Conservation (phyloP, 2,113 vertebrate genomes). For the Psephotus haematonotus region DNA sequence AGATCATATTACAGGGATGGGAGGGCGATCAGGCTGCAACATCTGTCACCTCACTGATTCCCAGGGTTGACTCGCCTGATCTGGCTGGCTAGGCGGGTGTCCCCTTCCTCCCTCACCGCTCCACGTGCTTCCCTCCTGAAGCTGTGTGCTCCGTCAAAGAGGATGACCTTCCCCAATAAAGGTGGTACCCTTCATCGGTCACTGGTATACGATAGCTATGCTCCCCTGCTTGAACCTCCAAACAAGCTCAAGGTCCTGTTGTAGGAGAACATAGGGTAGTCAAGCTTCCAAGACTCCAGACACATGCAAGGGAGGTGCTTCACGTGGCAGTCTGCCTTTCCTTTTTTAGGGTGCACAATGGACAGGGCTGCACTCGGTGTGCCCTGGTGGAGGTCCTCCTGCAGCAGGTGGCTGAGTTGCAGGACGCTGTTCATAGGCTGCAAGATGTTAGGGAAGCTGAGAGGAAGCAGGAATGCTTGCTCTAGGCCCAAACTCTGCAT, state of each 20-base stretch:
- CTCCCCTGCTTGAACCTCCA: slow-evolving; percentile 99
- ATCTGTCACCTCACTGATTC: slow-evolving; percentile 87
- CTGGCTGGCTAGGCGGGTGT: slow-evolving; percentile 96
- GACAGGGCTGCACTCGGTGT: too few relatives aligned
- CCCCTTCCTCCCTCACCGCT: slow-evolving; percentile 94
- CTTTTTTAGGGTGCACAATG: neutral
- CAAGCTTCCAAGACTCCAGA: slow-evolving; percentile 97
- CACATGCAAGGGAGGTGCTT: slow-evolving; percentile 98
- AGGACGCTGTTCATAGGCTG: too few relatives aligned
- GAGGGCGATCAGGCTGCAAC: slow-evolving; percentile 92
- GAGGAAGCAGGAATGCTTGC: too few relatives aligned
- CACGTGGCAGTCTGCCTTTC: slow-evolving; percentile 46
- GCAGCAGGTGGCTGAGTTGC: too few relatives aligned
- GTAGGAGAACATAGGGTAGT: slow-evolving; percentile 99
- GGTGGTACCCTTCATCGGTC: slow-evolving; percentile 77
- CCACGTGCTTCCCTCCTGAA: slow-evolving; percentile 92
- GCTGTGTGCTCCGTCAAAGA: slow-evolving; percentile 88
- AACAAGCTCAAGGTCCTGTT: slow-evolving; percentile 99
- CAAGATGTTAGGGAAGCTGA: too few relatives aligned
- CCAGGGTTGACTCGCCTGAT: slow-evolving; percentile 97
- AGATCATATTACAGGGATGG: neutral
- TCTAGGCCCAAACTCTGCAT: too few relatives aligned
- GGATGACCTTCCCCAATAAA: slow-evolving; percentile 80
- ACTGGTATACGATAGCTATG: slow-evolving; percentile 81
- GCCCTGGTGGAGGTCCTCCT: too few relatives aligned